Conservation (phyloP, 2,888 invertebrate genomes). For the Lacanobia oleracea region DNA sequence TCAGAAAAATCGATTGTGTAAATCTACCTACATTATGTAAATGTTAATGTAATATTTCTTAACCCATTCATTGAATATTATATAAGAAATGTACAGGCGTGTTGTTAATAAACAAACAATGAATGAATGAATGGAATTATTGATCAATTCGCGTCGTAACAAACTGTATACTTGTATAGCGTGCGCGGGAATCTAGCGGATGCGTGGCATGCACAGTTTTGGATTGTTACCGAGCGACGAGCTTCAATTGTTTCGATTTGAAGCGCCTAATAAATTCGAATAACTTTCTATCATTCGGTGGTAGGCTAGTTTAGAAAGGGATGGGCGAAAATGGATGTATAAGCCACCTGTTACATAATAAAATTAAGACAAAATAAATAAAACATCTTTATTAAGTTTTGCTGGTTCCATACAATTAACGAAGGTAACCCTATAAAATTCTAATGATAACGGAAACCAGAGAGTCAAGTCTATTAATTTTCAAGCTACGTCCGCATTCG, state of each 20-base stretch:
- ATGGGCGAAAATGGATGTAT: background rate
- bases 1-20: constrained; percentile 23
- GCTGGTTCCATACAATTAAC: background rate
- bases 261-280: constrained; percentile 31
- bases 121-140: constrained; percentile 66
- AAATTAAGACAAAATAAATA: background rate
- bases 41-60: constrained; percentile 23
- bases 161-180: constrained; percentile 61
- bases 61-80: constrained; percentile 47
- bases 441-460: no score
- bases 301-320: background rate
- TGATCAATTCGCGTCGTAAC: constrained; percentile 56
- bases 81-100: constrained; percentile 32
- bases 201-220: constrained; percentile 33
- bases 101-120: constrained; percentile 60
- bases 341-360: background rate
- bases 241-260: constrained; percentile 26
- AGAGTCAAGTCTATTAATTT: no score
- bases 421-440: no score
- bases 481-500: no score
- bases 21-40: constrained; percentile 9
- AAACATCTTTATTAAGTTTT: background rate
- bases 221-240: constrained; percentile 22
- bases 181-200: constrained; percentile 35
- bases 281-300: constrained; percentile 2